Base-by-base conservation (phyloP, 2,113 vertebrate genomes). In the Entosphenus tridentatus region DNA sequence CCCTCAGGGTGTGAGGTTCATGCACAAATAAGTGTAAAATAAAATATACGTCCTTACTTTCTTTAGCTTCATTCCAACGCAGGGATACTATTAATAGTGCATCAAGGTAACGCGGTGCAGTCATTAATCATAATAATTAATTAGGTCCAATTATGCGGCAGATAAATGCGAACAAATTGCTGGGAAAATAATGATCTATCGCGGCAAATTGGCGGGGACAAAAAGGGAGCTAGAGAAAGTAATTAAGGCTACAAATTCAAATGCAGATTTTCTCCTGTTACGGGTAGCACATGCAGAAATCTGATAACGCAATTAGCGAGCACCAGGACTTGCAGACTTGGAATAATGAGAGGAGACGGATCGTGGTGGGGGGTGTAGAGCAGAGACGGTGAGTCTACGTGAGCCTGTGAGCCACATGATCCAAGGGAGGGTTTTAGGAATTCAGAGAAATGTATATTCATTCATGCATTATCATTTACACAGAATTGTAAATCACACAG, bases 111-210 rank as follows among this genome's bases (percentile, higher is more conserved):
- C 80, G 82, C 81, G 39, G 39, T 79, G 84, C 82, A 83, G 83
- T 81, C 88, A 96, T 96, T 95, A 89, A 97, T 97, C 89, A 95
- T 95, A 90, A 96, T 95, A 96, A 98, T 96, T 95, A 91, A 96
- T 98, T 86, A 92, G 89, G 92, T 93, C 89, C 91, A 98, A 93
- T 96, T 96, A 98, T 96, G 90, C 87, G 82, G 85, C 86, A 92
- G 88, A 88, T 90, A 95, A 89, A 96, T 96, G 88, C 79, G 84
- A 93, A 96, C 88, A 96, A 98, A 96, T 96, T 89, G 87, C 85
- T 82, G 83, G 82, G 89, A 86, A 95, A 95, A 91, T 93, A 89
- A 93, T 92, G 86, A 96, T 96, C 88, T 90, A 96, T 97, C 89
- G 90, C 86, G 83, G 84, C 85, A 83, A 73, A 88, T 89, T 93